Evolutionary conservation across 2,888 invertebrate genomes (phyloP).

Genomic region (Electrophaes corylata): DNA sequence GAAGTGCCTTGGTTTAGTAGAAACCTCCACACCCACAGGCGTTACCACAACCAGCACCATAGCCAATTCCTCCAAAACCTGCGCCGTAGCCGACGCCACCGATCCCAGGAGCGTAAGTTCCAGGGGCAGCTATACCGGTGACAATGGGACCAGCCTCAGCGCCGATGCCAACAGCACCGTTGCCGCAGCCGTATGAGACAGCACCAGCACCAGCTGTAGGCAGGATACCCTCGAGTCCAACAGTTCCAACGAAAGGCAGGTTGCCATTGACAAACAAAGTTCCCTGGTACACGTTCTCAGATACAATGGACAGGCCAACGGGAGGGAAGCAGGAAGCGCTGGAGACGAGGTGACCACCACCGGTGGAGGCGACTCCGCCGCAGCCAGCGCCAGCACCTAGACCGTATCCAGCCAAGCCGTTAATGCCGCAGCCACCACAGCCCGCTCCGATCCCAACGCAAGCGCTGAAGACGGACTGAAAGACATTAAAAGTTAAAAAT

Average conservation of each 20-base stretch:
- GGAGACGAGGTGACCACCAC: constrained; percentile 43
- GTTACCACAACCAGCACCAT: constrained; percentile 2
- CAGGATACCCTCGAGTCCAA: constrained; percentile 46
- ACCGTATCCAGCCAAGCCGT: constrained; percentile 16
- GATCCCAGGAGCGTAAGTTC: constrained; percentile 31
- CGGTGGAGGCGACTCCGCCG: constrained; percentile 42
- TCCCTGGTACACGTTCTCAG: constrained; percentile 51
- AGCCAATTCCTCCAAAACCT: constrained; percentile 31
- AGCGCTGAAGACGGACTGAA: constrained; percentile 22
- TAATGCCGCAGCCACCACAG: constrained; percentile 4
- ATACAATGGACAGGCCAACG: constrained; percentile 44
- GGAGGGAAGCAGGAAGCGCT: constrained; percentile 48
- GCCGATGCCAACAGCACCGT: constrained; percentile 37
- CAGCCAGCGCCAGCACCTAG: constrained; percentile 25
- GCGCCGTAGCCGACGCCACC: constrained; percentile 27
- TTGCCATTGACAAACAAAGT: constrained; percentile 43
- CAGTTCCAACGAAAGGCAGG: constrained; percentile 52
- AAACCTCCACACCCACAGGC: background rate
- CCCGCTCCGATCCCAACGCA: constrained; percentile 23
- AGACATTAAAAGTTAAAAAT: background rate
- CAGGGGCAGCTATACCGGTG: constrained; percentile 32
- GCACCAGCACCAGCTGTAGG: constrained; percentile 45
- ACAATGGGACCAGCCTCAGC: constrained; percentile 35
- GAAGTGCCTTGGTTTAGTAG: background rate
- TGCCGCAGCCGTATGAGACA: constrained; percentile 46